Evolutionary conservation across 2,797 vertebrate species (phyloP), one percentile per base, ranked within the genome.

Genomic region (Chrosomus eos): DNA sequence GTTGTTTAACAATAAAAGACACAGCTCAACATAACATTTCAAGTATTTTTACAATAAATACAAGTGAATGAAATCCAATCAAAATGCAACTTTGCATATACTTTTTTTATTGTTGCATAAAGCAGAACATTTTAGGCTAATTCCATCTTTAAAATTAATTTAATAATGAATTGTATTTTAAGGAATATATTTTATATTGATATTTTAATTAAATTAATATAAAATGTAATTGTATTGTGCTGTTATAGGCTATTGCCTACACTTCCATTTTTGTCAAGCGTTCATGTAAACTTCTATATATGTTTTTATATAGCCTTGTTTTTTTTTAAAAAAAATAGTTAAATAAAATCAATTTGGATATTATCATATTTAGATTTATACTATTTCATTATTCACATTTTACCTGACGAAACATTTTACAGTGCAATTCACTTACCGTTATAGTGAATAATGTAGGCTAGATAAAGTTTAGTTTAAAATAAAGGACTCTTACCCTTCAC

Each of bases 401-500:
- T 28, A 58, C 33, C 14, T 38, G 4, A 58, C 7, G 18, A 26
- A 76, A 26, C 1, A 3, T 76, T 67, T 66, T 53, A 38, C 43
- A 23, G 55, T 72, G 19, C 28, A 5, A 73, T 72, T 28, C 19
- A 43, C 16, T 74, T 55, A n/a, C n/a, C n/a, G n/a, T n/a, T n/a
- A n/a, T n/a, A 28, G n/a, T 62, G 13, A 62, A 16, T 26, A 18
- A 14, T 60, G 14, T 26, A 77, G 45, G 45, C 45, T 6, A 45
- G 53, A 55, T 36, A 31, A 85, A 45, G 53, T 23, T 7, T 23
- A 36, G 28, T 45, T 60, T 48, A 16, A 14, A 23, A 75, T 3
- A 51, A 7, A 36, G 13, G 7, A 26, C 3, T 81, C 90, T 90
- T 60, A 95, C 94, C 92, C 83, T 26, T 88, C 83, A 80, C 90